Conservation (phyloP, 2,888 invertebrate genomes). For the Pristionchus maxplancki region DNA sequence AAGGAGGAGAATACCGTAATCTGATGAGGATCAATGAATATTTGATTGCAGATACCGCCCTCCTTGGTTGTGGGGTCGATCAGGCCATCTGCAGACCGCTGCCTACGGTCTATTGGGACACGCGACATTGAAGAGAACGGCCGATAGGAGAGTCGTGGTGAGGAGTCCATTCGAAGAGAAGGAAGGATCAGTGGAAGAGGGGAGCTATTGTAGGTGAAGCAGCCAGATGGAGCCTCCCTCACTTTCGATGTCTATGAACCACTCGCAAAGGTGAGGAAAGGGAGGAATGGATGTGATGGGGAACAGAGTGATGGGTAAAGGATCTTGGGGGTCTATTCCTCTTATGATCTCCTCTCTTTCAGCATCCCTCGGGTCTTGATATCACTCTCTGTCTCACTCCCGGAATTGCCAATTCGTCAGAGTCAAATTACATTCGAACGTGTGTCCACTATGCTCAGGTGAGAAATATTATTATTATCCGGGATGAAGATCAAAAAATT, state of each 20-base stretch:
- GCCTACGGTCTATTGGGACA: slow-evolving; percentile 86
- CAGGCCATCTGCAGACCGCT: slow-evolving; percentile 94
- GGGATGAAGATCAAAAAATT: background rate
- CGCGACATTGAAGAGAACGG: slow-evolving; percentile 85
- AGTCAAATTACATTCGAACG: slow-evolving; percentile 93
- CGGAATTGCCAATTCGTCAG: slow-evolving; percentile 94
- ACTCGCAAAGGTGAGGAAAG: slow-evolving; percentile 80
- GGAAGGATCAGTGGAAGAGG: background rate
- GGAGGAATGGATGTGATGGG: background rate
- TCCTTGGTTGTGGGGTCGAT: slow-evolving; percentile 89
- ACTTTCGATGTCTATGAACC: slow-evolving; percentile 94
- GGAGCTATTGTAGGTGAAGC: background rate
- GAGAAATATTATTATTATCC: slow-evolving; percentile 12
- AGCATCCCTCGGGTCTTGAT: slow-evolving; percentile 55
- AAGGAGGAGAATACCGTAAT: background rate
- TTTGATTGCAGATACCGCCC: slow-evolving; percentile 64
- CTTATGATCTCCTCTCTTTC: too few relatives aligned
- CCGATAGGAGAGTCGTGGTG: slow-evolving; percentile 30
- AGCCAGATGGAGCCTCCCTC: slow-evolving; percentile 88
- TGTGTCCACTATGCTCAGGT: slow-evolving; percentile 93
- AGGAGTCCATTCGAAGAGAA: background rate
- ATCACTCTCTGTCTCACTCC: slow-evolving; percentile 86
- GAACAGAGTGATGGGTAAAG: too few relatives aligned
- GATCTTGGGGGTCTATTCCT: too few relatives aligned
- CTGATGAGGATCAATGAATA: background rate